phyloP scores from a whole-genome alignment of 2,113 vertebrate genomes.

The Haemorhous mexicanus region DNA sequence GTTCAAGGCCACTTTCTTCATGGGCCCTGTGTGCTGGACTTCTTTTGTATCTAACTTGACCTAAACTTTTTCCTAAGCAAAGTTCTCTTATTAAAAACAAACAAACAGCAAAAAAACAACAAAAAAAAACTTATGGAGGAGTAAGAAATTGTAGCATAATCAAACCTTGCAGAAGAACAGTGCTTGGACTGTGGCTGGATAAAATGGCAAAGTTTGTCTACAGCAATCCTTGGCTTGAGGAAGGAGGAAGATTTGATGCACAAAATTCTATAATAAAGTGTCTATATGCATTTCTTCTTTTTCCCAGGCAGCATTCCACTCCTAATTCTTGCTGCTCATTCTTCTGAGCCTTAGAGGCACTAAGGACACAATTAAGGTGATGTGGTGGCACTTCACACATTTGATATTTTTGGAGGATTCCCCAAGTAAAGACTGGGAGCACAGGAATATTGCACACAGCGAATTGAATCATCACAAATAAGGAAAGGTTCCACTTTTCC shows the following conservation, averaged over 20 bases:
- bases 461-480: not conserved
- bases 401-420: not conserved
- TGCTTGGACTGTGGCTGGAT: not conserved
- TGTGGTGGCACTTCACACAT: not conserved
- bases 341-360: not conserved
- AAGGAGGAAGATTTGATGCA: not conserved
- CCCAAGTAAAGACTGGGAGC: not conserved
- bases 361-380: not conserved
- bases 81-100: not conserved
- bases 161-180: not conserved
- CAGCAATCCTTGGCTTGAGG: not conserved
- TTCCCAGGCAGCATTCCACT: not conserved
- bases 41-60: not conserved
- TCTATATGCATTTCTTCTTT: not conserved
- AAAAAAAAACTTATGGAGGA: not conserved
- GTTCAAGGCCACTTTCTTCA: not conserved
- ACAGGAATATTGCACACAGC: not conserved
- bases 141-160: not conserved
- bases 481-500: not conserved
- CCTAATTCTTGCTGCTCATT: not conserved
- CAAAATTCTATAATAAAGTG: not conserved
- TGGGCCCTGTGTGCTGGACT: not conserved
- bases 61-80: not conserved
- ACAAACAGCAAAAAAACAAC: not conserved
- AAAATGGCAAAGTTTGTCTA: not conserved